phyloP scores from a whole-genome alignment of 2,797 vertebrate species.

The Clarias platycephalus region DNA sequence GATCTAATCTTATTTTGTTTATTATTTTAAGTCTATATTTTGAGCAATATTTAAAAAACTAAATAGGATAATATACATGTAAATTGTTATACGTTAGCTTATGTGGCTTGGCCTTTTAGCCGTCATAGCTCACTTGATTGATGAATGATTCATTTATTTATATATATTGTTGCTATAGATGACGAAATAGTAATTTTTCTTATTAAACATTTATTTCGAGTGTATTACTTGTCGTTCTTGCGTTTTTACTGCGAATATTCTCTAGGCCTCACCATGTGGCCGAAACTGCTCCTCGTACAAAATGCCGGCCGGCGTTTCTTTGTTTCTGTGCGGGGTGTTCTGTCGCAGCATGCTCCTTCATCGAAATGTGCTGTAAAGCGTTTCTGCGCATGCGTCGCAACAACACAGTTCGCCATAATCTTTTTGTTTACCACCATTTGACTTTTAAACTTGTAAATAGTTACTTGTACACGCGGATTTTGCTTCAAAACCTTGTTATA shows the following conservation, averaged over 20 bases:
- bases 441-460: no score
- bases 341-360: no score
- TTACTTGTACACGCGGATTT: no score
- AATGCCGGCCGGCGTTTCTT: conserved; percentile 75
- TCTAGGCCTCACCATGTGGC: conserved; percentile 69
- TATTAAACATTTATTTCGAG: not conserved
- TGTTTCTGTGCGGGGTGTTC: conserved; percentile 64
- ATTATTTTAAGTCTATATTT: not conserved
- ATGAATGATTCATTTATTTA: not conserved
- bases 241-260: accelerated
- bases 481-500: no score
- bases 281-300: conserved; percentile 65
- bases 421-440: no score
- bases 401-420: no score
- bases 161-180: not conserved
- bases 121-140: no score
- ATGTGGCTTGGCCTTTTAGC: not conserved
- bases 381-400: no score
- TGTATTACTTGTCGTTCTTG: not conserved
- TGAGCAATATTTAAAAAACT: not conserved
- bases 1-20: not conserved
- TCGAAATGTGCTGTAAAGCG: no score
- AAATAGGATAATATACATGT: not conserved
- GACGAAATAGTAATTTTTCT: no score
- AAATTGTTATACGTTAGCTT: not conserved